Base-by-base conservation (phyloP, 2,113 vertebrate species). In the Salvelinus fontinalis region DNA sequence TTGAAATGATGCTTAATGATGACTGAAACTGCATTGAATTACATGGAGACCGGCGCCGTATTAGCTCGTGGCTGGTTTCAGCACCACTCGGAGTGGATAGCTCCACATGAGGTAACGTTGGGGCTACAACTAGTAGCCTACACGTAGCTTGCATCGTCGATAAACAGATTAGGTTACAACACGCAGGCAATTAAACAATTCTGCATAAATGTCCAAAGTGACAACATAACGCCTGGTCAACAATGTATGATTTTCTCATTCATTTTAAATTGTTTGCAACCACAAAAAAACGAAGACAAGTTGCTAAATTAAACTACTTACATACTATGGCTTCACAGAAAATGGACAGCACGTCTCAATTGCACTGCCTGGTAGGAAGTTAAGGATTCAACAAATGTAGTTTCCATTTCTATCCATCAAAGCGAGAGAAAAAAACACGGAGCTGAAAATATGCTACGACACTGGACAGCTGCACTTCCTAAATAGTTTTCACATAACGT, bases 81-180 rank as follows among this genome's bases (percentile, higher is more conserved):
- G 92, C 85, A 94, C 92, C 85, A 84, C 70, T 24, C 62, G 66
- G 22, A 67, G 14, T 59, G 88, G 87, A 92, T 88, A 94, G 92
- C 89, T 93, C 89, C 89, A 70, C 54, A 77, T 49, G 49, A 65
- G 5, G n/a, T 62, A 24, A 18, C 51, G 59, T 16, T 16, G 59
- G 59, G n/a, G 59, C 59, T 62, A 22, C 8, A 54, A 24, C 59
- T 22, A 11, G 3, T 57, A 57, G 39, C 9, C 39, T 44, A 44
- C 9, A 11, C 39, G 39, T 44, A 44, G 39, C 39, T 44, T 44
- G 9, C 39, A 11, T 44, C 39, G 8, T 44, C 9, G 39, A 44
- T 9, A 2, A 44, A 44, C 39, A 44, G 39, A 44, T 11, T 44
- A 44, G 39, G 2, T 8, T 44, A 44, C 39, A 54, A 54, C 14